These are phyloP conservation scores for Drosophila pseudotalamancana DNA, from an alignment of 2,888 invertebrate genomes.

Conservation along the genomic window DNA sequence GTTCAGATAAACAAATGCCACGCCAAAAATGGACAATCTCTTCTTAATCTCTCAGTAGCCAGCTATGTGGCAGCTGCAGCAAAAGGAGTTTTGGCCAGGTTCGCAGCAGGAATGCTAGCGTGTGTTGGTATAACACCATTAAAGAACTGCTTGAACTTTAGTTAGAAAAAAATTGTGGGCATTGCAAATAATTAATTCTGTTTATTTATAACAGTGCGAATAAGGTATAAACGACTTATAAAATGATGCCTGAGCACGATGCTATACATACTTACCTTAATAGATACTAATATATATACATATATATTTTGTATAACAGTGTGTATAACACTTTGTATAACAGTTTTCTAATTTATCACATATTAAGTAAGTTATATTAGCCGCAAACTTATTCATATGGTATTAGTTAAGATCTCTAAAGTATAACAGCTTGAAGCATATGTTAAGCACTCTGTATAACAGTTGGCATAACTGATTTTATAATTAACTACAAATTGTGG, in stretches of 20 bases:
- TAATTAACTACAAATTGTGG: too few species aligned
- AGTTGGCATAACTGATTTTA: not conserved
- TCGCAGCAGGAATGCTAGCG: constrained; percentile 1
- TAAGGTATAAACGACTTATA: too few species aligned
- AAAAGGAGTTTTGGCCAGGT: constrained; percentile 7
- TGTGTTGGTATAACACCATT: constrained; percentile 2
- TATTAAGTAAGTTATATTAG: too few species aligned
- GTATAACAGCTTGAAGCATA: too few species aligned
- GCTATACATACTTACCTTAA: not conserved
- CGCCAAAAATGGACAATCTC: constrained; percentile 59
- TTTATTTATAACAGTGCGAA: not conserved
- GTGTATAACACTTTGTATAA: not conserved
- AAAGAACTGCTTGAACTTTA: not conserved
- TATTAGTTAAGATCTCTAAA: too few species aligned
- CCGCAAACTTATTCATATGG: too few species aligned
- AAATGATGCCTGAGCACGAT: not conserved
- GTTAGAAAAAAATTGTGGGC: too few species aligned
- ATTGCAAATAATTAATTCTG: not conserved
- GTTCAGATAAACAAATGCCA: constrained; percentile 45
- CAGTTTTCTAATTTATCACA: too few species aligned
- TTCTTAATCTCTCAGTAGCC: constrained; percentile 48
- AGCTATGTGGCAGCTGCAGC: constrained; percentile 53
- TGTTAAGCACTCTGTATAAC: not conserved
- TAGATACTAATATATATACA: not conserved
- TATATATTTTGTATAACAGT: not conserved